Conservation (phyloP, 2,113 vertebrate species). For the Callaeas wilsoni region DNA sequence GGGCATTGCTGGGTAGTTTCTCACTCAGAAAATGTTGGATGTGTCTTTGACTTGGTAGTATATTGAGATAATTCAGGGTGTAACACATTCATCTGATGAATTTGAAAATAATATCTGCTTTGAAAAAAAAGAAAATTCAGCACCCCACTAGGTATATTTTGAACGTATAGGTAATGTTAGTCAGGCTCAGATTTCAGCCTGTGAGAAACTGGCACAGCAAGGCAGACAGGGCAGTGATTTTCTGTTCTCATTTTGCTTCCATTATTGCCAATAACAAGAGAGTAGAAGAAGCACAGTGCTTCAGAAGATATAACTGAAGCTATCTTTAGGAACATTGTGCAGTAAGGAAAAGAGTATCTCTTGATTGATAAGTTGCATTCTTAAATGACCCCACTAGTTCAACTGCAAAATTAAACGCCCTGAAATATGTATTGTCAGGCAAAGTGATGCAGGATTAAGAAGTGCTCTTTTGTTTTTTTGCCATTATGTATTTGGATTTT, state of each 20-base stretch:
- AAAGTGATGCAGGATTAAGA: not conserved
- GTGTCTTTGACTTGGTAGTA: not conserved
- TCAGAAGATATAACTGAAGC: not conserved
- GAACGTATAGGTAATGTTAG: not conserved
- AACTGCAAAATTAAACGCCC: not conserved
- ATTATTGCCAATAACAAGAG: not conserved
- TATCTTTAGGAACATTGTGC: not conserved
- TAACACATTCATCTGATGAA: not conserved
- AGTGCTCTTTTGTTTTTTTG: not conserved
- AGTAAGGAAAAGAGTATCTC: not conserved
- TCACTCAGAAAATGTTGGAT: conserved; percentile 3
- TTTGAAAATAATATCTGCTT: not conserved
- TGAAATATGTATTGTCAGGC: not conserved
- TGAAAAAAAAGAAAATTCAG: not conserved
- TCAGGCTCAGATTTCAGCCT: not conserved
- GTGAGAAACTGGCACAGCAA: not conserved
- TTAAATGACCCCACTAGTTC: not conserved
- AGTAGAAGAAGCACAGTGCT: not conserved
- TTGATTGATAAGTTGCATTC: not conserved
- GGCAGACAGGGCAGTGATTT: not conserved
- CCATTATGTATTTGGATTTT: not conserved
- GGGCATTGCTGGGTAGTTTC: not conserved
- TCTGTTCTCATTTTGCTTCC: not conserved
- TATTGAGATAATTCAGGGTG: not conserved
- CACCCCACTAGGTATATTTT: not conserved